Base-by-base conservation (phyloP, 2,113 vertebrate genomes). In the Gavia stellata region DNA sequence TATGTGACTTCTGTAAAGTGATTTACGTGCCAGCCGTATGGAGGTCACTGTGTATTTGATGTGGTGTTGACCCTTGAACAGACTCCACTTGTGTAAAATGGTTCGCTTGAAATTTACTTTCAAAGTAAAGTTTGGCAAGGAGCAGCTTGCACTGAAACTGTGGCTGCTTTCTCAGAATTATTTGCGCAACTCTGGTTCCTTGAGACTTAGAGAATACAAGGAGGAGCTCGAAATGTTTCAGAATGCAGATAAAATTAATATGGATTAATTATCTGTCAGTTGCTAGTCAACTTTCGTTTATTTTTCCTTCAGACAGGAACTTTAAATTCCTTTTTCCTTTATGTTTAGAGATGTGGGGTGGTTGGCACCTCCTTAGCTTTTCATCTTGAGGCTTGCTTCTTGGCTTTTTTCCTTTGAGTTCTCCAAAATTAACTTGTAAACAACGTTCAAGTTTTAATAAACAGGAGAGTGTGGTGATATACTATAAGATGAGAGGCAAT, bases 141-240 rank as follows among this genome's bases (percentile, higher is more conserved):
- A 87, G 52, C 63, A 59, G 71, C 40, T 79, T 77, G 56, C 8
- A 0, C 70, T 34, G 77, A 8, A 17, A 4, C 7, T 7, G 4
- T 65, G 70, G 16, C 44, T 53, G 47, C 65, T 38, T 28, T 33
- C 38, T 45, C 86, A 61, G 44, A 15, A 15, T 14, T 65, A 8
- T 31, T 18, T 65, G 50, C 26, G 4, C 70, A 53, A 15, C 70
- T 71, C 56, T 47, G 63, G 29, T 44, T 77, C n/a, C 19, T 25
- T 20, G 19, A 34, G 78, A 15, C 33, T 6, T 17, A 2, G 7
- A 42, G n/a, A 20, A 14, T 13, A 1, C 0, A 0, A 50, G 19
- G 33, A 61, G n/a, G n/a, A 50, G 78, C 58, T 87, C 52, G 13
- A 53, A 17, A 24, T 18, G 59, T 49, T 72, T 72, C 40, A 28